Conservation (phyloP, 1,140 invertebrate genomes). For the Eumaeus atala region DNA sequence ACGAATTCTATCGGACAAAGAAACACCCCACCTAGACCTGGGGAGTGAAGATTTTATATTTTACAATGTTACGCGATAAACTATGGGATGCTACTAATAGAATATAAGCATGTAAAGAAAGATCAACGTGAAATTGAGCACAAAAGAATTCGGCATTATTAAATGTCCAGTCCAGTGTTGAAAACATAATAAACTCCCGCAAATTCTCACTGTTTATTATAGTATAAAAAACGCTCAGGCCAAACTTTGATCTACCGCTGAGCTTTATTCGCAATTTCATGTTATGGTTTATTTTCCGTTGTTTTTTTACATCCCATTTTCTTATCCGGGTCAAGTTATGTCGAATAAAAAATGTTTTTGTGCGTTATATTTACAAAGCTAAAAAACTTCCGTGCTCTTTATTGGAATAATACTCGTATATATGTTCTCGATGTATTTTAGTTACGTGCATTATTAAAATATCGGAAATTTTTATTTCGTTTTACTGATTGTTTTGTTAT, state of each 20-base stretch:
- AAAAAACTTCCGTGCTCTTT: background rate
- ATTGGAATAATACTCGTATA: too few relatives aligned
- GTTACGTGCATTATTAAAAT: too few relatives aligned
- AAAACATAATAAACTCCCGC: conserved; percentile 23
- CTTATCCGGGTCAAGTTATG: conserved; percentile 8
- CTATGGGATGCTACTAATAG: too few relatives aligned
- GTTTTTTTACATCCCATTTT: conserved; percentile 43
- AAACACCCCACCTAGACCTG: too few relatives aligned
- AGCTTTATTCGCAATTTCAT: conserved; percentile 52
- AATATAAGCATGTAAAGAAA: too few relatives aligned
- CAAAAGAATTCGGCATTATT: background rate
- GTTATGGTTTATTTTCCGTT: conserved; percentile 28
- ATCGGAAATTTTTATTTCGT: too few relatives aligned
- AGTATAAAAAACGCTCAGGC: conserved; percentile 18
- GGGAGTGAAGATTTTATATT: too few relatives aligned
- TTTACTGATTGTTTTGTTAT: too few relatives aligned
- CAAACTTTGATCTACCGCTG: conserved; percentile 38
- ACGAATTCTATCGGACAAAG: too few relatives aligned
- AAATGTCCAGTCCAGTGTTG: conserved; percentile 27
- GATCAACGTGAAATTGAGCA: too few relatives aligned
- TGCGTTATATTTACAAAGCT: conserved; percentile 32
- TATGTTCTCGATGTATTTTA: too few relatives aligned
- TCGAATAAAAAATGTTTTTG: conserved; percentile 20
- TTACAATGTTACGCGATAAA: too few relatives aligned
- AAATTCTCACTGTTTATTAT: conserved; percentile 1